These are phyloP conservation scores for Trichomalopsis sarcophagae DNA, from an alignment of 1,140 invertebrate genomes.

Conservation along the genomic window DNA sequence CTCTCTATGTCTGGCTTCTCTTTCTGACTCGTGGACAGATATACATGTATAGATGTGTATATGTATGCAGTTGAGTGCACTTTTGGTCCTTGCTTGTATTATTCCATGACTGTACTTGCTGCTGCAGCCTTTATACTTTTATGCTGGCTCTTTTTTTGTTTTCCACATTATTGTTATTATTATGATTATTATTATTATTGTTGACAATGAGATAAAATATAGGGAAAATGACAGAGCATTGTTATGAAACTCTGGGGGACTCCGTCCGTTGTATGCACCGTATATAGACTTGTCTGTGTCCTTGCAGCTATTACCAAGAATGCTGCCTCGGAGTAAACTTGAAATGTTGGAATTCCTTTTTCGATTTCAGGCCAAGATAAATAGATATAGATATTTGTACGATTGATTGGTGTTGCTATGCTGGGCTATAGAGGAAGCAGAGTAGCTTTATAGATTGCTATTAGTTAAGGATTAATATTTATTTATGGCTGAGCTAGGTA, in stretches of 20 bases:
- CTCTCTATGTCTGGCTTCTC: slow-evolving; percentile 53
- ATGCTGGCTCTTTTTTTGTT: slow-evolving; percentile 24
- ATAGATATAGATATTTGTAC: slow-evolving; percentile 52
- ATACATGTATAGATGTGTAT: not conserved
- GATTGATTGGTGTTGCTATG: slow-evolving; percentile 51
- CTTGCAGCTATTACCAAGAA: slow-evolving; percentile 53
- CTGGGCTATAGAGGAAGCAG: slow-evolving; percentile 40
- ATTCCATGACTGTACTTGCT: slow-evolving; percentile 40
- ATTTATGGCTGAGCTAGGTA: slow-evolving; percentile 49
- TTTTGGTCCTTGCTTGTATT: slow-evolving; percentile 51
- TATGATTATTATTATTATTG: slow-evolving; percentile 36
- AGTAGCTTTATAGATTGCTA: slow-evolving; percentile 41
- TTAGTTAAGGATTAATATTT: slow-evolving; percentile 45
- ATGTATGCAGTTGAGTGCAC: slow-evolving; percentile 33
- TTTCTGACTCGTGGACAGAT: slow-evolving; percentile 41
- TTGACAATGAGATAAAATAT: slow-evolving; percentile 31
- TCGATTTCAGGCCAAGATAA: slow-evolving; percentile 54
- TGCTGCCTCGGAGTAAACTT: slow-evolving; percentile 44
- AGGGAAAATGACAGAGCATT: slow-evolving; percentile 49
- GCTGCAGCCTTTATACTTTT: slow-evolving; percentile 28
- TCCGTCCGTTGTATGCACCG: slow-evolving; percentile 33
- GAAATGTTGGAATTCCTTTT: slow-evolving; percentile 53
- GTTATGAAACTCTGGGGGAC: slow-evolving; percentile 47
- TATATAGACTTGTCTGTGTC: slow-evolving; percentile 47
- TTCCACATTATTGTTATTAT: slow-evolving; percentile 30